phyloP scores from a whole-genome alignment of 2,888 invertebrate genomes.

The Sminthurinus aureus region DNA sequence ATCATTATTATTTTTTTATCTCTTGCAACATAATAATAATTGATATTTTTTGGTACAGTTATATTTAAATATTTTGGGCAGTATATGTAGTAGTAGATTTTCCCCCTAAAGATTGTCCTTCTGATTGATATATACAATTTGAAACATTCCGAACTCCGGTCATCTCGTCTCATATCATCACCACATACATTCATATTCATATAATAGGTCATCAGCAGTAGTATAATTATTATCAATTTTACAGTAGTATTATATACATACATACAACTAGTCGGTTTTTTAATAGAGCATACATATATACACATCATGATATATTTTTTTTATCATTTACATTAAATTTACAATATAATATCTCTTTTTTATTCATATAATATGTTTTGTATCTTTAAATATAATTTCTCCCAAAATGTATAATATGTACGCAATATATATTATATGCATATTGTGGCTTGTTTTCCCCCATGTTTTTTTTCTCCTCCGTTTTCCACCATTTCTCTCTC shows the following conservation, averaged over 20 bases:
- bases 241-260: conserved; percentile 10
- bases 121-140: background rate
- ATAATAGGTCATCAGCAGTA: too few species aligned
- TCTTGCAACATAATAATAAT: too few species aligned
- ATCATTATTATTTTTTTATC: too few species aligned
- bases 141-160: background rate
- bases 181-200: too few species aligned
- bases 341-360: too few species aligned
- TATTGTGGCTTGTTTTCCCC: too few species aligned
- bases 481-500: background rate
- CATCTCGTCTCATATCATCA: background rate
- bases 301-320: background rate
- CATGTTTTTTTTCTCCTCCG: background rate
- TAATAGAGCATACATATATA: background rate
- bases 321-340: background rate
- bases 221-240: too few species aligned
- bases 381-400: too few species aligned
- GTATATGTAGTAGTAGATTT: background rate
- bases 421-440: too few species aligned
- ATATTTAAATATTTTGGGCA: background rate
- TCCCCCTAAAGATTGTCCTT: background rate
- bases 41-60: too few species aligned
- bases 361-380: too few species aligned
- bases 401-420: too few species aligned
- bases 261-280: background rate